Evolutionary conservation across 2,797 vertebrate genomes (phyloP), one percentile per base, ranked within the genome.

Genomic region (Sitta carolinensis): DNA sequence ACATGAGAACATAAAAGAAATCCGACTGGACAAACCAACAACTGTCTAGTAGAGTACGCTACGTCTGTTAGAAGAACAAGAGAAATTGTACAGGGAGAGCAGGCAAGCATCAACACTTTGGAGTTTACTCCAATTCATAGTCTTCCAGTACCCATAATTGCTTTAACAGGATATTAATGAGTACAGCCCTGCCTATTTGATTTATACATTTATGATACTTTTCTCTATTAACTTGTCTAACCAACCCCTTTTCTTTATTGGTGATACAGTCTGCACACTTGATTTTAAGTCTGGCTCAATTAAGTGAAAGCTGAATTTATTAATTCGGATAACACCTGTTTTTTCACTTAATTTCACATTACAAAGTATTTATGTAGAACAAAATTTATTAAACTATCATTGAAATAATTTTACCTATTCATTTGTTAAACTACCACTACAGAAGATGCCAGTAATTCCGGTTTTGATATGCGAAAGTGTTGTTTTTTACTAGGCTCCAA

Each of bases 401-500:
- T 57, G 32, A 63, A 83, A 74, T 57, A 81, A 70, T 9, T 59
- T 1, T 16, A 86, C 47, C 9, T 50, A 79, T 25, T 64, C 34
- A 34, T 52, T 21, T 70, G 22, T 48, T 82, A 42, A 59, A 61
- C 10, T 51, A 61, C 8, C 8, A n/a, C 25, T 54, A 57, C 7
- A 66, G n/a, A 88, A 86, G 9, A 74, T 22, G 72, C 6, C 1
- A 2, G 15, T 40, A 86, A 86, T 67, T 73, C 23, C 69, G 59
- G 19, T n/a, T 22, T 29, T 77, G 27, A 62, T 38, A 23, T 68
- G 47, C 26, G 19, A 54, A 94, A 89, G 11, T 75, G 21, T 64
- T 92, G 13, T 55, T 67, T 91, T 89, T 80, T 5, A 40, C 84
- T 87, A 98, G 98, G 92, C 36, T 87, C 23, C 70, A 66, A 78